A percentile compares a stretch with the other conserved stretches of the same genome.
Conservation (phyloP, 2,888 invertebrate species). For the Drosophila incognita region DNA sequence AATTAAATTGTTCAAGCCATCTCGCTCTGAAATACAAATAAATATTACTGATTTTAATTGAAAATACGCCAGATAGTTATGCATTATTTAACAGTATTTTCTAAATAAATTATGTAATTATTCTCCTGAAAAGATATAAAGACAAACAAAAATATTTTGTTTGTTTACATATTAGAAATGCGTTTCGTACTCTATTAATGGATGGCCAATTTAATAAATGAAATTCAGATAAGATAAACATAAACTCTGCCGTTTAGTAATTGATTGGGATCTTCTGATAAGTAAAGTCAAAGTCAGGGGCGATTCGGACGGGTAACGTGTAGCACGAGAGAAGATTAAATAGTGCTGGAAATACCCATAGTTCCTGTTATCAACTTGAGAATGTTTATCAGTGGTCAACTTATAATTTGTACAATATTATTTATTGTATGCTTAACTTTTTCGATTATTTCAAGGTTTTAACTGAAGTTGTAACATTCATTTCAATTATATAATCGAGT, state of each 20-base stretch:
- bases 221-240: conserved; percentile 24
- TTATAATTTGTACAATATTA: conserved; percentile 13
- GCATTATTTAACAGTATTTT: conserved; percentile 37
- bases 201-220: neutral
- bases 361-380: conserved; percentile 25
- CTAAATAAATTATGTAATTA: conserved; percentile 22
- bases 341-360: conserved; percentile 31
- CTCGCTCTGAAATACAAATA: neutral
- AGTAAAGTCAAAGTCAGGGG: conserved; percentile 32
- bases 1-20: neutral
- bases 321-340: conserved; percentile 44
- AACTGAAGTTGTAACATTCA: neutral
- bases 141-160: neutral
- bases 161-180: neutral
- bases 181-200: neutral
- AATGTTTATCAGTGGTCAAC: conserved; percentile 15
- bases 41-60: conserved; percentile 6
- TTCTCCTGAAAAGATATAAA: neutral
- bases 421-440: conserved; percentile 23
- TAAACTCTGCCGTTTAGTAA: neutral
- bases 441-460: conserved; percentile 12
- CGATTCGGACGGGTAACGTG: conserved; percentile 39
- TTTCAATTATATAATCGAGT: conserved; percentile 1
- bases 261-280: conserved; percentile 15
- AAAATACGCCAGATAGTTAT: conserved; percentile 32